Evolutionary conservation across 2,888 invertebrate species (phyloP).

Genomic region (Caenorhabditis parvicauda): DNA sequence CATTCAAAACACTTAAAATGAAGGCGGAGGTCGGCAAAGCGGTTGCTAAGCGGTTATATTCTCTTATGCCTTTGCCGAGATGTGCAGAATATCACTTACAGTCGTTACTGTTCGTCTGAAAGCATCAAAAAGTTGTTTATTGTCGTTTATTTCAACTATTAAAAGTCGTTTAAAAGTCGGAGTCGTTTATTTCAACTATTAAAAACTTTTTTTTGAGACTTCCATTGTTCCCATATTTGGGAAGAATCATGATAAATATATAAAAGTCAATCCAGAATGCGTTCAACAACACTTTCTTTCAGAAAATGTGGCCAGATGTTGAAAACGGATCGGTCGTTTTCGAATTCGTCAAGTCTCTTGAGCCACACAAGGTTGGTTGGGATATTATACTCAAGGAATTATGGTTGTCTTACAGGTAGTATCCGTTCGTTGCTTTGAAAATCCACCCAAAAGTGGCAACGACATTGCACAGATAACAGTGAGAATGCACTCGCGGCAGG

Average conservation of each 20-base stretch:
- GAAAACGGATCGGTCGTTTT: constrained; percentile 55
- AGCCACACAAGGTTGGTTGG: constrained; percentile 40
- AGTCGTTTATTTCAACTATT: too few relatives aligned
- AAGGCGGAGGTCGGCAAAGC: too few relatives aligned
- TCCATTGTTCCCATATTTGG: not conserved
- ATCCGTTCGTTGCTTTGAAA: constrained; percentile 50
- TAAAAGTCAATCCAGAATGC: not conserved
- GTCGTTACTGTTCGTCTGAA: too few relatives aligned
- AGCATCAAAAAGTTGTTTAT: too few relatives aligned
- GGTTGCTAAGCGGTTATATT: too few relatives aligned
- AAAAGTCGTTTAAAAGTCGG: too few relatives aligned
- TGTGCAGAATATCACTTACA: too few relatives aligned
- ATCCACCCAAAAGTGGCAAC: constrained; percentile 56
- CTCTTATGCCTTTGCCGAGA: too few relatives aligned
- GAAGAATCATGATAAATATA: not conserved
- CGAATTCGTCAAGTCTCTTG: constrained; percentile 43
- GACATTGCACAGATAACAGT: constrained; percentile 61
- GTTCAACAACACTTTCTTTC: constrained; percentile 11
- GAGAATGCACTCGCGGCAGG: constrained; percentile 57
- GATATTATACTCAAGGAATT: not conserved
- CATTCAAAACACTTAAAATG: too few relatives aligned
- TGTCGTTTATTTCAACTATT: too few relatives aligned
- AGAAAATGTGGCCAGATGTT: constrained; percentile 62
- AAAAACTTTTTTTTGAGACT: not conserved
- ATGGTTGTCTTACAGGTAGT: constrained; percentile 28